phyloP scores from a whole-genome alignment of 92 coral and sea anemone species.

The Porites evermanni region DNA sequence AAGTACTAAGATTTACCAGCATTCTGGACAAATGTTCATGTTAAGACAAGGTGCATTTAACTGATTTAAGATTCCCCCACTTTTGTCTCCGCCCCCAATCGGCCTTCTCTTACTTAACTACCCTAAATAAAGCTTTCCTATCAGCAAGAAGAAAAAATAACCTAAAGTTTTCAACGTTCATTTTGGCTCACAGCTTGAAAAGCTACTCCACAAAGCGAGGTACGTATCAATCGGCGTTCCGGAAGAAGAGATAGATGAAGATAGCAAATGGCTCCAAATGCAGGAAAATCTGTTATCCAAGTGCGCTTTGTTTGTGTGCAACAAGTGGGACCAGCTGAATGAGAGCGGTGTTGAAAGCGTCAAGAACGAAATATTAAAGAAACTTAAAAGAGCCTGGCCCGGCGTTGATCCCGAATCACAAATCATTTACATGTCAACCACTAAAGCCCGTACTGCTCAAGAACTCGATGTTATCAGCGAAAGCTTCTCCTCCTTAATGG shows the following conservation, averaged over 20 bases:
- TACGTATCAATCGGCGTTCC: neutral
- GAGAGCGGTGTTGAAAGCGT: neutral
- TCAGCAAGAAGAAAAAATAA: too few species aligned
- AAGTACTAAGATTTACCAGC: too few species aligned
- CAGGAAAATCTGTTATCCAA: neutral
- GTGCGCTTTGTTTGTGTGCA: conserved; percentile 33
- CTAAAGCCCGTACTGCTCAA: neutral
- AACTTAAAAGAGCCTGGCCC: neutral
- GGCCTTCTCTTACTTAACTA: too few species aligned
- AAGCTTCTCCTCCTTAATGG: neutral
- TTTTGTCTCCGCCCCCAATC: too few species aligned
- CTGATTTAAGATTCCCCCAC: too few species aligned
- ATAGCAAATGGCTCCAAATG: too few species aligned
- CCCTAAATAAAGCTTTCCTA: too few species aligned
- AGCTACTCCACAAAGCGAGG: neutral
- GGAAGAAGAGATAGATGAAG: too few species aligned
- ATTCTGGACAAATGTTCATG: too few species aligned
- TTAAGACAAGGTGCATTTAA: too few species aligned
- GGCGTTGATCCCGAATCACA: conserved; percentile 12
- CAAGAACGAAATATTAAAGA: neutral
- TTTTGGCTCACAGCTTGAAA: neutral
- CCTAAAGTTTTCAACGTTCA: too few species aligned
- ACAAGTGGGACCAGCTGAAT: conserved; percentile 35
- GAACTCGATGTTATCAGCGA: neutral
- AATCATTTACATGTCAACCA: conserved; percentile 12